Base-by-base conservation (phyloP, 2,888 invertebrate genomes). In the Lottia gigantea region DNA sequence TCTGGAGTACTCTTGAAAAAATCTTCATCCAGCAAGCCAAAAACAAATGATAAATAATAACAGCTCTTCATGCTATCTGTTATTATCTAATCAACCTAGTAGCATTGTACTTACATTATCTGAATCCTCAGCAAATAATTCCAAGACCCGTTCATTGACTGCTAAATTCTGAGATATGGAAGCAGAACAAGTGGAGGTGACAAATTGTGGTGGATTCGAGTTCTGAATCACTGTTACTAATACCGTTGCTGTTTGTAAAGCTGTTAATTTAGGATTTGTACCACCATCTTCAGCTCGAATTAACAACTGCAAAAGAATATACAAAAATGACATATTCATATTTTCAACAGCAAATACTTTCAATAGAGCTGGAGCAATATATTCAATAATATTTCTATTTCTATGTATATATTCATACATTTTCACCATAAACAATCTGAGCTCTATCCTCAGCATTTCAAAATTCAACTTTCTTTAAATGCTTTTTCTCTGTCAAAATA, bases 151-250 rank as follows among this genome's bases (percentile, higher is more conserved):
- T 23, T 55, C 19, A 23, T 23, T 23, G 23, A 6, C 23, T 15
- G 11, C 23, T 23, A 55, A 23, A 23, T 19, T 23, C 23, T 55
- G 55, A 4, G 19, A 23, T 55, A 55, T 55, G 11, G 19, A 11
- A 23, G 55, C 23, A 19, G 11, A 12, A 55, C 55, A 55, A 2
- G 55, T 19, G 2, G 12, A 23, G 11, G 55, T 8, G 19, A 14
- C 14, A 55, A 55, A 23, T 23, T 23, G 19, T 12, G 55, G 55
- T 23, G 55, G 19, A 55, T 55, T 55, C 62, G 80, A 79, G 73
- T 85, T 85, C 31, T 85, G 75, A 40, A 79, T 66, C n/a, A 86
- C 82, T 11, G 76, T 80, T 8, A 86, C 78, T 1, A 66, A 75
- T 15, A 85, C 67, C 26, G 65, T 77, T 0, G 81, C 80, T 1